Base-by-base conservation (phyloP, 2,113 vertebrate species). In the Loxodonta africana region DNA sequence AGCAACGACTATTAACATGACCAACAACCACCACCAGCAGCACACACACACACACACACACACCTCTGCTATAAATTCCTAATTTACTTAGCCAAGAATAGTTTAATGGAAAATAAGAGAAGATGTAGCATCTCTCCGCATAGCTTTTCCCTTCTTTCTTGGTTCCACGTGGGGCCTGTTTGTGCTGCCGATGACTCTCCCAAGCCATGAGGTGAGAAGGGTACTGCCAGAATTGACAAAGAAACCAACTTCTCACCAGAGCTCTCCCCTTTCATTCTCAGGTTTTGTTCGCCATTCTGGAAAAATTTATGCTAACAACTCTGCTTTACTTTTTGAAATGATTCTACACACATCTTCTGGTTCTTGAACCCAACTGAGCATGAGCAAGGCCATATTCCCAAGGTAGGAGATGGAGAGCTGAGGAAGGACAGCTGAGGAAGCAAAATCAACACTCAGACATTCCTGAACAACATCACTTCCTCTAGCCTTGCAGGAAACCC, bases 391-490 rank as follows among this genome's bases (percentile, higher is more conserved):
- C 65, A 33, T 21, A 53, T 33, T 46, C 67, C 14, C 41, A 9
- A 74, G 12, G 9, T 33, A 23, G 44, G 46, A 23, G 30, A 62
- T 5, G 21, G 21, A 62, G 60, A 62, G 21, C 5, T 23, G 5
- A 30, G 5, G 15, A 26, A 6, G 33, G 21, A 67, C 5, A 46
- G 9, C 0, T 4, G 14, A 1, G 5, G 28, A 57, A 67, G 20
- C 41, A 51, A 21, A 63, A 37, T 53, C 5, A 63, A 67, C 44
- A 28, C 17, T 25, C 6, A 69, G 30, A 6, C 33, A 83, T 9
- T 46, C 48, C 20, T 41, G 3, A 51, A 21, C 26, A 53, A 21
- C 0, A n/a, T 18, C 82, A 46, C 28, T 33, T 46, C 48, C 28
- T 33, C 25, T 41, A 2, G 12, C 20, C 37, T 62, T 67, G 18